These are phyloP conservation scores for Pinna nobilis DNA, from an alignment of 1,140 invertebrate species.

Conservation along the genomic window DNA sequence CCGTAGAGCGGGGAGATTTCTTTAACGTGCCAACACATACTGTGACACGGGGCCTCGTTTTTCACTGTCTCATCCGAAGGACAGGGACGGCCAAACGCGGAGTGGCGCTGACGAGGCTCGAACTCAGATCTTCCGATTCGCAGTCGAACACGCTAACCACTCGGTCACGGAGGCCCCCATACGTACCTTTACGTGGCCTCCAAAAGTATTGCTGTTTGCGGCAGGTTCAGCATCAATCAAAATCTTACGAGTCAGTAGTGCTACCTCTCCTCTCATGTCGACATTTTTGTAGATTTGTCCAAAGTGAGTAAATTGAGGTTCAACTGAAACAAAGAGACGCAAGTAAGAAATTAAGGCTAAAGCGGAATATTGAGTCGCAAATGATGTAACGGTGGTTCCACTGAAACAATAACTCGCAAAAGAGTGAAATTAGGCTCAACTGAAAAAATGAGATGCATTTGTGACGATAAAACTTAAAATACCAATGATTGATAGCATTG, in stretches of 20 bases:
- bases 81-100: too few species aligned
- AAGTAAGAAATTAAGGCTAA: not conserved
- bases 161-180: too few species aligned
- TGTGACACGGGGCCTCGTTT: too few species aligned
- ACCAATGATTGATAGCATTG: too few species aligned
- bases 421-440: not conserved
- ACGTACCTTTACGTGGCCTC: conserved; percentile 54
- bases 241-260: conserved; percentile 52
- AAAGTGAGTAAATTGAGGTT: conserved; percentile 42
- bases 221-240: conserved; percentile 48
- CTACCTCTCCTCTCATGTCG: conserved; percentile 59
- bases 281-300: conserved; percentile 47
- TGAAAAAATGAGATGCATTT: not conserved
- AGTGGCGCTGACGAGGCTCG: too few species aligned
- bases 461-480: too few species aligned
- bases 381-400: too few species aligned
- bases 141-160: too few species aligned
- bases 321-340: conserved; percentile 15
- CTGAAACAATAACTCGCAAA: not conserved
- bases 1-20: too few species aligned
- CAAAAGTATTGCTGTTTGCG: conserved; percentile 47
- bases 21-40: too few species aligned
- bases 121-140: too few species aligned
- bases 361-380: not conserved
- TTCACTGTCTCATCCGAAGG: too few species aligned